Evolutionary conservation across 2,888 invertebrate species (phyloP).

Genomic region (Chaitophorus viminalis): DNA sequence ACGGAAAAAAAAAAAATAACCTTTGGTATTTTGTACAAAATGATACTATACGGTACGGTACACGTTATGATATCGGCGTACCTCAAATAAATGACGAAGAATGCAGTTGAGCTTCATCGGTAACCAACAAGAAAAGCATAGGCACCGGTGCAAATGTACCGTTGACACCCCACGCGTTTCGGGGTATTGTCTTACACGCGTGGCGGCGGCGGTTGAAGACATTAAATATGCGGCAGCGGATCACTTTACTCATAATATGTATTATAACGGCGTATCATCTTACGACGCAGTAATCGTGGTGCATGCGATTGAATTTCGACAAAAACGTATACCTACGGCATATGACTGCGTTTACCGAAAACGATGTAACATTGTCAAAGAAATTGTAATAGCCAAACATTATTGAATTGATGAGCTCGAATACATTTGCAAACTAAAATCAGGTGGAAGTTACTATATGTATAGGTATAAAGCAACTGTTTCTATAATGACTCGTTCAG

Average conservation of each 20-base stretch:
- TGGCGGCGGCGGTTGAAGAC: background rate
- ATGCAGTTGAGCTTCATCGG: background rate
- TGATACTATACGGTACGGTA: too few species aligned
- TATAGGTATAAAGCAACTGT: too few species aligned
- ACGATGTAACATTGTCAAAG: too few species aligned
- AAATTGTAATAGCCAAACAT: background rate
- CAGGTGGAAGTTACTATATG: too few species aligned
- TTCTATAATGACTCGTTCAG: too few species aligned
- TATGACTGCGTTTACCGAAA: background rate
- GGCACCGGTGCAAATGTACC: too few species aligned
- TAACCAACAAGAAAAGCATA: background rate
- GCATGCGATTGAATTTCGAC: background rate
- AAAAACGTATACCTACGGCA: background rate
- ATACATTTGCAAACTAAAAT: too few species aligned
- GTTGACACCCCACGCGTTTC: background rate
- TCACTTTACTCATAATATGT: background rate
- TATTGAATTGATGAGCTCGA: background rate
- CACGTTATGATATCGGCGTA: too few species aligned
- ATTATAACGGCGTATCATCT: constrained; percentile 3
- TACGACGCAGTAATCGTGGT: background rate
- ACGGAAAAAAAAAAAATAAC: too few species aligned
- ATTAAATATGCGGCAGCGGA: background rate
- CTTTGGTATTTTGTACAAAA: too few species aligned
- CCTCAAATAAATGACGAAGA: background rate
- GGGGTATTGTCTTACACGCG: background rate